Conservation (phyloP, 2,113 vertebrate species). For the Riparia riparia region DNA sequence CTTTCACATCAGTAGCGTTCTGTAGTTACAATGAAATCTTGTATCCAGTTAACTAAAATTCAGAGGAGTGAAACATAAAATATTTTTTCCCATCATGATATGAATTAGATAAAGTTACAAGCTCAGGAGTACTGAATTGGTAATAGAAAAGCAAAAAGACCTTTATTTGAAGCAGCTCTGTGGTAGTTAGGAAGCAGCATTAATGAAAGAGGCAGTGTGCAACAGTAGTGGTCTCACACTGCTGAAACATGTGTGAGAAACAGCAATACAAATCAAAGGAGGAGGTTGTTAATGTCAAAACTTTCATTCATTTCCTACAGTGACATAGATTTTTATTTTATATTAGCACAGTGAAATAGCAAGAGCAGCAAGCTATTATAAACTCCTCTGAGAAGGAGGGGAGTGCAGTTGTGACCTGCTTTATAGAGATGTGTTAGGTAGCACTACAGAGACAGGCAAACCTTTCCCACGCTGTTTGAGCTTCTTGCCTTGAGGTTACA, state of each 20-base stretch:
- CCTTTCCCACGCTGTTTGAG: background rate
- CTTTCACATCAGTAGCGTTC: background rate
- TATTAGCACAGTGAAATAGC: background rate
- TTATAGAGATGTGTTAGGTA: background rate
- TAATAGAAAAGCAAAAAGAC: conserved; percentile 23
- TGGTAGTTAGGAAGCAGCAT: conserved; percentile 3
- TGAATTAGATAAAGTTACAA: conserved; percentile 33
- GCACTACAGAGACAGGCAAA: background rate
- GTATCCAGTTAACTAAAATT: conserved; percentile 4
- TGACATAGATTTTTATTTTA: conserved; percentile 1
- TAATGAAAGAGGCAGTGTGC: conserved; percentile 36
- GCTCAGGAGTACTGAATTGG: background rate
- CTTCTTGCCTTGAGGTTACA: background rate
- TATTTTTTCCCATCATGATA: background rate
- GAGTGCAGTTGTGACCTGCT: background rate
- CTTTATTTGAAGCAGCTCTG: conserved; percentile 33
- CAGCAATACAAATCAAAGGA: conserved; percentile 35
- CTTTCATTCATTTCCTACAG: conserved; percentile 34
- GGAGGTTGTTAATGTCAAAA: conserved; percentile 29
- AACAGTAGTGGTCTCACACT: background rate
- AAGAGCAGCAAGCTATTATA: conserved; percentile 13
- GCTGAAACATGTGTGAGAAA: background rate
- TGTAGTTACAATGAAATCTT: background rate
- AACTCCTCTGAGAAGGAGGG: background rate
- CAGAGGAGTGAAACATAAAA: conserved; percentile 1